Conservation (phyloP, 2,797 vertebrate species). For the Megaceryle alcyon region DNA sequence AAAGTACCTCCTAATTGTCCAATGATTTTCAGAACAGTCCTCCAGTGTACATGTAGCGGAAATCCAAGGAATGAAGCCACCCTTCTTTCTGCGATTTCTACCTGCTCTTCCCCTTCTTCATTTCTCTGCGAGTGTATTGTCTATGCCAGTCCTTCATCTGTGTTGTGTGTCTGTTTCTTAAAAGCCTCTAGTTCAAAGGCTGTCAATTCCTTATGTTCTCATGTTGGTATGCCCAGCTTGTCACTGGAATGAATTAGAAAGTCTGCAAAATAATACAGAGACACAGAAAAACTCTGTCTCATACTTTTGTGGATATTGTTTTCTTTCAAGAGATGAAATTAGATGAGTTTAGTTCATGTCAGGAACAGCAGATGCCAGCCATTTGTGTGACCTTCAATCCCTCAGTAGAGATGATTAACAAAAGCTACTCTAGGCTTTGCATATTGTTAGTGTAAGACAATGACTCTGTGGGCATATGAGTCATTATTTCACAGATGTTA, state of each 20-base stretch:
- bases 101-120: not conserved
- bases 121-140: not conserved
- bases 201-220: not conserved
- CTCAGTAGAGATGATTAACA: not conserved
- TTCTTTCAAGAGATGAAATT: not conserved
- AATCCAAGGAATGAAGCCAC: not conserved
- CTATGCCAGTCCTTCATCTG: not conserved
- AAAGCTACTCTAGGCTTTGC: not conserved
- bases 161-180: not conserved
- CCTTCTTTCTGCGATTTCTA: not conserved
- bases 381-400: conserved; percentile 2
- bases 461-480: not conserved
- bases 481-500: conserved; percentile 19
- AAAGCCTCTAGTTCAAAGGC: not conserved
- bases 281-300: not conserved
- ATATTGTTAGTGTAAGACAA: not conserved
- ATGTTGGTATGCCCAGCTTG: not conserved
- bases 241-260: not conserved
- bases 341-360: not conserved
- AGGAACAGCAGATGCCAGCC: conserved; percentile 22
- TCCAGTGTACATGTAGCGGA: not conserved
- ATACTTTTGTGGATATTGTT: not conserved
- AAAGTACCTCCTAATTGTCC: not conserved
- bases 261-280: not conserved
- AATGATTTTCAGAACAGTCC: not conserved